These are phyloP conservation scores for Perca schrenkii DNA, from an alignment of 2,113 vertebrate species.

Conservation along the genomic window DNA sequence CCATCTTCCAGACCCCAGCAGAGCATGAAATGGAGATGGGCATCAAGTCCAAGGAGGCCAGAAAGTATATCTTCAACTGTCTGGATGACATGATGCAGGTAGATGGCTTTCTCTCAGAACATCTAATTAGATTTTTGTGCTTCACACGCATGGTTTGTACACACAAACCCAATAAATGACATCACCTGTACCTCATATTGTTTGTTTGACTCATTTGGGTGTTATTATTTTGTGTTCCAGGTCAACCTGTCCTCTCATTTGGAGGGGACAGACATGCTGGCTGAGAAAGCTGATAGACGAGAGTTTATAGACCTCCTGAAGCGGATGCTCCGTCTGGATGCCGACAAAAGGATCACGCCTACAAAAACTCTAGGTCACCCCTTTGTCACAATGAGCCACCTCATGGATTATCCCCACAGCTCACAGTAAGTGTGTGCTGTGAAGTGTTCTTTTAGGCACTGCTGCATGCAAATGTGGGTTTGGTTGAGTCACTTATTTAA, in stretches of 20 bases:
- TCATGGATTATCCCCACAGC: conserved; percentile 97
- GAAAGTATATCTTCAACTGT: conserved; percentile 99
- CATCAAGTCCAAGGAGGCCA: conserved; percentile 98
- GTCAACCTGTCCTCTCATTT: conserved; percentile 97
- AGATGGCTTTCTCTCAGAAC: background rate
- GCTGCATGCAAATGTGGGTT: background rate
- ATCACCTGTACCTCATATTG: background rate
- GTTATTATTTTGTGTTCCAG: conserved; percentile 71
- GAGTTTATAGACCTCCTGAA: conserved; percentile 98
- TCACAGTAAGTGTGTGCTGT: conserved; percentile 89
- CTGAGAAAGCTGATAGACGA: conserved; percentile 97
- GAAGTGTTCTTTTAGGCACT: background rate
- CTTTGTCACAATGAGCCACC: conserved; percentile 97
- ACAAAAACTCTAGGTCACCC: conserved; percentile 97
- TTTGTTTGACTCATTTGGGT: background rate
- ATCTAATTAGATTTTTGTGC: background rate
- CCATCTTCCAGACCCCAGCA: conserved; percentile 88
- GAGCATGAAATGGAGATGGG: conserved; percentile 98
- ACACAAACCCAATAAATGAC: background rate
- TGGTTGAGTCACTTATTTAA: background rate
- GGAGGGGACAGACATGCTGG: conserved; percentile 98
- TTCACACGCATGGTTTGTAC: background rate
- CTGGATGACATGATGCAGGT: conserved; percentile 99
- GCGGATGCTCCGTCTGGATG: conserved; percentile 99
- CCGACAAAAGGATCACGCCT: conserved; percentile 97